Evolutionary conservation across 92 coral and sea anemone species (phyloP).

Genomic region (Epizoanthus rinbou): DNA sequence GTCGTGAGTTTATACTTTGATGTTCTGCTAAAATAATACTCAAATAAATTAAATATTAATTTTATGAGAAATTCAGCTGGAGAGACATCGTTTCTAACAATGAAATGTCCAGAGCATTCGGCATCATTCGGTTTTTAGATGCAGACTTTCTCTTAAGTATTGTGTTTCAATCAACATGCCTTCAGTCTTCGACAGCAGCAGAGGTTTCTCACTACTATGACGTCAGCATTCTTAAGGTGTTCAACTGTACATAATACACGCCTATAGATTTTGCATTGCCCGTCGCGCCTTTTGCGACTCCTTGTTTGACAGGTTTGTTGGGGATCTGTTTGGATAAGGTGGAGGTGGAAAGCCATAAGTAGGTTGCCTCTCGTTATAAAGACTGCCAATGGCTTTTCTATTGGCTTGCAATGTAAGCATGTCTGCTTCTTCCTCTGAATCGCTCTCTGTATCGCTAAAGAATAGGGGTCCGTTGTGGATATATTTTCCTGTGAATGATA

Average conservation of each 20-base stretch:
- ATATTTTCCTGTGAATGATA: slow-evolving; percentile 63
- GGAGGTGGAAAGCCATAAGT: slow-evolving; percentile 56
- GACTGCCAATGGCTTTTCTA: slow-evolving; percentile 1
- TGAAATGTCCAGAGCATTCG: no score
- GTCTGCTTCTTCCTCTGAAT: slow-evolving; percentile 85
- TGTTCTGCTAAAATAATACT: no score
- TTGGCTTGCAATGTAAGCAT: slow-evolving; percentile 38
- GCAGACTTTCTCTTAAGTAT: background rate
- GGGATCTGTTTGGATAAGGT: slow-evolving; percentile 53
- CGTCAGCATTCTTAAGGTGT: no score
- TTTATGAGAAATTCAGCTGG: no score
- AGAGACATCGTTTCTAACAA: no score
- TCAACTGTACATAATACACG: background rate
- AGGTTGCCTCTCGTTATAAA: slow-evolving; percentile 17
- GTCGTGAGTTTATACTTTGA: no score
- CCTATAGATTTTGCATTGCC: slow-evolving; percentile 83
- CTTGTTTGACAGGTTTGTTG: slow-evolving; percentile 17
- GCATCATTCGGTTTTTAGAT: no score
- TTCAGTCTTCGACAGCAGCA: background rate
- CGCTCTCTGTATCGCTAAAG: slow-evolving; percentile 93
- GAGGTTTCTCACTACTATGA: no score
- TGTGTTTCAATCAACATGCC: background rate
- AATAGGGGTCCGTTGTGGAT: slow-evolving; percentile 91
- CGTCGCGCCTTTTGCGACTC: slow-evolving; percentile 55
- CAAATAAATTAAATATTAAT: no score